phyloP scores from a whole-genome alignment of 2,113 vertebrate genomes.

The Tricholaema leucomelas region DNA sequence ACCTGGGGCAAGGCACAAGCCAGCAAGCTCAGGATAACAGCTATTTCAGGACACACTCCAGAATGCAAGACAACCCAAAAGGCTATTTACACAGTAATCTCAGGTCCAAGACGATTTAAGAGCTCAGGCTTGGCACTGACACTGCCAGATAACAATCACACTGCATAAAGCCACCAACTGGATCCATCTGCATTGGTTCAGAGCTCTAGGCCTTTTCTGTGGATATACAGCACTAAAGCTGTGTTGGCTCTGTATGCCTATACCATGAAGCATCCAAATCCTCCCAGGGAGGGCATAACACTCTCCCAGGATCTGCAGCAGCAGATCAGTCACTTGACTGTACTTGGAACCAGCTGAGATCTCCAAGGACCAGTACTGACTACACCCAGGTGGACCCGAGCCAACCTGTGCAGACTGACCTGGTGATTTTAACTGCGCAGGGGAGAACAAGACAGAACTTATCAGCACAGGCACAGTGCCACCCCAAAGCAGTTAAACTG shows the following conservation, averaged over 20 bases:
- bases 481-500: neutral
- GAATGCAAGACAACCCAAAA: neutral
- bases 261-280: neutral
- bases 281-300: neutral
- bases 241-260: neutral
- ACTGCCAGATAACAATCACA: neutral
- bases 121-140: neutral
- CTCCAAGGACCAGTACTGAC: neutral
- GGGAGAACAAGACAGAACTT: neutral
- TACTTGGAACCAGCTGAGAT: neutral
- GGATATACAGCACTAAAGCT: neutral
- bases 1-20: neutral
- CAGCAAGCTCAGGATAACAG: neutral
- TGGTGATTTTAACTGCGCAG: neutral
- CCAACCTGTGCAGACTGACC: rapidly evolving
- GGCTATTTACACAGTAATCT: neutral
- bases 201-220: neutral
- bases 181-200: neutral
- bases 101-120: neutral
- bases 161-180: neutral
- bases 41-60: neutral
- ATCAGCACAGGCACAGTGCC: neutral
- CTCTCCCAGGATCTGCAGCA: neutral
- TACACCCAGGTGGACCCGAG: neutral
- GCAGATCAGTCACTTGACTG: rapidly evolving